Evolutionary conservation across 2,888 invertebrate species (phyloP), one percentile per base, ranked within the genome.

Genomic region (Germaria angustata): DNA sequence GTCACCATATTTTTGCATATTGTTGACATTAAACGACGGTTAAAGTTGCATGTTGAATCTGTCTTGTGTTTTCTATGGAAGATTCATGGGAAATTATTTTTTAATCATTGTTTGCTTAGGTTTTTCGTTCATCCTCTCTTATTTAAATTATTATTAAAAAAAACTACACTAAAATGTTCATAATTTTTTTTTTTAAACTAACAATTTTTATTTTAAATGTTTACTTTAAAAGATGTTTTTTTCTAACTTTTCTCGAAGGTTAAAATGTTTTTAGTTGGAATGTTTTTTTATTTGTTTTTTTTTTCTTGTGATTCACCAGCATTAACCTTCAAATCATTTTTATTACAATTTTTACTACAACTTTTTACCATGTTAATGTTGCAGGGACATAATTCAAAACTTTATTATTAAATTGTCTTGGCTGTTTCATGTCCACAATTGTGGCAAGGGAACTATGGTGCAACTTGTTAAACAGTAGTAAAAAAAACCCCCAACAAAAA

Each of bases 1-100:
- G 66, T 79, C 79, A 71, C 75, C 73, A 76, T 71, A 82, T 66
- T 79, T 76, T 82, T 82, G 79, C 82, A 82, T 82, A 82, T 76
- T 71, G 82, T 82, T 82, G 79, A 82, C 69, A 79, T 57, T 79
- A 77, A 77, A 44, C 75, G 53, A 17, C 32, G 72, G 53, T 61
- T 78, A 78, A 78, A 78, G 72, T 81, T 78, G 49, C n/a, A 68
- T 63, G 53, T 69, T 49, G 17, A 22, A 34, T 53, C 61, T 63
- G 39, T 28, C 32, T 22, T 34, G 13, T 13, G 24, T 51, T 72
- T 63, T 63, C 6, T 32, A 51, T 34, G 44, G 44, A 78, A 63
- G 39, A 71, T 75, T 69, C 75, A 82, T 82, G 82, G 82, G 82
- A 82, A 82, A 79, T 69, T 66, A 59, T 63, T 78, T 51, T 53